phyloP scores from a whole-genome alignment of 1,140 invertebrate genomes.

The Pristionchus pacificus region DNA sequence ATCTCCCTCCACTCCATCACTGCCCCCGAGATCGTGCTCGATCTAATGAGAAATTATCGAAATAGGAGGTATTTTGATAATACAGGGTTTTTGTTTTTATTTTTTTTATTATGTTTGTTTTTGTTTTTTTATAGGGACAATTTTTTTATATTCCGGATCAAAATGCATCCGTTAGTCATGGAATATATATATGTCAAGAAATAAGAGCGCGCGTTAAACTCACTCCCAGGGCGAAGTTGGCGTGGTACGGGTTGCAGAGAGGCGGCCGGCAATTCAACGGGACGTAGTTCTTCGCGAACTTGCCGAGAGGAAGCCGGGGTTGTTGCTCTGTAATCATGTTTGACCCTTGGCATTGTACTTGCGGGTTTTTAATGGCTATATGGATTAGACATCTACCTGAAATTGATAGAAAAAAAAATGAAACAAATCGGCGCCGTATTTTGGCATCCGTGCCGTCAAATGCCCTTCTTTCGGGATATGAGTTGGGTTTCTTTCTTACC shows the following conservation, averaged over 20 bases:
- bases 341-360: neutral
- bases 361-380: neutral
- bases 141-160: no score
- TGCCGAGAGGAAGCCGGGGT: constrained; percentile 29
- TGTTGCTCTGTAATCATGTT: constrained; percentile 16
- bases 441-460: neutral
- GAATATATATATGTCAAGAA: no score
- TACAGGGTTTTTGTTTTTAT: no score
- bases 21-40: constrained; percentile 33
- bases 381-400: no score
- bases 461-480: neutral
- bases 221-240: constrained; percentile 32
- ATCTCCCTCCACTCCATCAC: constrained; percentile 33
- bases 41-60: constrained; percentile 4
- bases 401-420: no score
- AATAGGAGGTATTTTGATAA: no score
- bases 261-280: constrained; percentile 27
- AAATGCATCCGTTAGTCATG: no score
- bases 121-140: neutral
- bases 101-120: neutral
- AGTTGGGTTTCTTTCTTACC: no score
- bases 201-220: no score
- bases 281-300: constrained; percentile 23
- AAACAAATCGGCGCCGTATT: no score
- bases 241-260: constrained; percentile 32